Base-by-base conservation (phyloP, 2,888 invertebrate genomes). In the Boloria euphrosyne region DNA sequence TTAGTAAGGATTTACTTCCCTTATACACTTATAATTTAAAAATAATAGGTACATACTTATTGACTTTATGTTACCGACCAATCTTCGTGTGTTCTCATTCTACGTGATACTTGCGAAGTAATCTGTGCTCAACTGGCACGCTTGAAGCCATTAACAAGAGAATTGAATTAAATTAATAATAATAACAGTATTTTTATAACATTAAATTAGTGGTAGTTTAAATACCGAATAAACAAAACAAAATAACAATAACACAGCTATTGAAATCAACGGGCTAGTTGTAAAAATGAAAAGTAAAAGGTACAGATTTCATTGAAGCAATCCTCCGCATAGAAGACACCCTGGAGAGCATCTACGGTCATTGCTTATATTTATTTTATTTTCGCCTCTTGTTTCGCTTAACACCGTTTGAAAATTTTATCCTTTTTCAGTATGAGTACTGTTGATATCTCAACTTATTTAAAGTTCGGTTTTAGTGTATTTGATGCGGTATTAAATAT, bases 331-430 rank as follows among this genome's bases (percentile, higher is more conserved):
- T 59, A 67, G 67, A 66, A 65, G 51, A 65, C 71, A 38, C 69
- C 64, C 71, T 18, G 54, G 71, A 67, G 67, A 57, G 16, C 55
- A 43, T 47, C 60, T 61, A 57, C 52, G 61, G 63, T 66, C 63
- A 60, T 55, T 65, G 67, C 58, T 62, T 62, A 54, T 62, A 54
- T 65, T 68, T 65, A 62, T 70, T 70, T 70, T 66, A 62, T 66
- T 57, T 62, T 62, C 62, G 54, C 50, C 52, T 65, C 31, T 52
- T 47, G 50, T 57, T 51, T 53, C 57, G 46, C 51, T 57, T 51
- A 31, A 6, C 18, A 38, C 22, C 18, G 38, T 44, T 58, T 59
- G 58, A 18, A n/a, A 59, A 17, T 18, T 38, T 38, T 38, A 38
- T 38, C 14, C 16, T 13, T 17, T 38, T 50, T 4, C 38, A 38